A percentile compares a stretch with the other conserved stretches of the same genome.
phyloP scores from a whole-genome alignment of 2,797 vertebrate species.

The Lepilemur ruficaudatus region DNA sequence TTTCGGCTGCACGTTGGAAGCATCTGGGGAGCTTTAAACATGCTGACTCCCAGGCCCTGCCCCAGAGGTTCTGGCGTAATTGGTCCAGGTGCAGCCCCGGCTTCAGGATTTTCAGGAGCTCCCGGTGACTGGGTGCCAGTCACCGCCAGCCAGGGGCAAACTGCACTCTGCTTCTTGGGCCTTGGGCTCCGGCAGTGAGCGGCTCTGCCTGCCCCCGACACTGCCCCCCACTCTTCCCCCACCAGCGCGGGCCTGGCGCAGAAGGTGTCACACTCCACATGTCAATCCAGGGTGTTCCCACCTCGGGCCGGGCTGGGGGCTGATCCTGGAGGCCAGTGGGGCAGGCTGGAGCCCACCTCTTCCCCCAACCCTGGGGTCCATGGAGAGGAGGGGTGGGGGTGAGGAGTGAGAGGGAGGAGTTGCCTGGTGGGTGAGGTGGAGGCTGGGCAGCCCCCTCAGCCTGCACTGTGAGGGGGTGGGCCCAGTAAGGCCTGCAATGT shows the following conservation, averaged over 20 bases:
- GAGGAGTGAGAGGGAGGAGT: no score
- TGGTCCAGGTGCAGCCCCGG: not conserved
- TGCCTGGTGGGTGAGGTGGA: not conserved
- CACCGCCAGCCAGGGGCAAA: not conserved
- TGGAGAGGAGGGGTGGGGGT: not conserved
- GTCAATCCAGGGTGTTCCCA: not conserved
- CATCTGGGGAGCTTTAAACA: not conserved
- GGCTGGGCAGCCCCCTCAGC: not conserved
- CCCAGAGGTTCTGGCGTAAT: not conserved
- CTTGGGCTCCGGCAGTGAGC: not conserved
- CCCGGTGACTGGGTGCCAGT: not conserved
- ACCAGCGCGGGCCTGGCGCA: not conserved
- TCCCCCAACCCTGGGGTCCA: not conserved
- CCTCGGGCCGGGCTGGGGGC: not conserved
- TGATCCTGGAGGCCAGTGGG: not conserved
- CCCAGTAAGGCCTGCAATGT: slow-evolving; percentile 78
- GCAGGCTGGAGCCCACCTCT: not conserved
- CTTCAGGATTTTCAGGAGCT: not conserved
- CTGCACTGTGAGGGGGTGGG: not conserved
- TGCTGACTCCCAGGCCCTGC: not conserved
- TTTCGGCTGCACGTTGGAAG: not conserved
- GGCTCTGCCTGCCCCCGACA: not conserved
- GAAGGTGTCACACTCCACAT: not conserved
- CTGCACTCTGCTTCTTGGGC: not conserved
- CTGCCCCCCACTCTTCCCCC: not conserved